phyloP scores from a whole-genome alignment of 1,140 invertebrate genomes.

The Zaprionus taronus region DNA sequence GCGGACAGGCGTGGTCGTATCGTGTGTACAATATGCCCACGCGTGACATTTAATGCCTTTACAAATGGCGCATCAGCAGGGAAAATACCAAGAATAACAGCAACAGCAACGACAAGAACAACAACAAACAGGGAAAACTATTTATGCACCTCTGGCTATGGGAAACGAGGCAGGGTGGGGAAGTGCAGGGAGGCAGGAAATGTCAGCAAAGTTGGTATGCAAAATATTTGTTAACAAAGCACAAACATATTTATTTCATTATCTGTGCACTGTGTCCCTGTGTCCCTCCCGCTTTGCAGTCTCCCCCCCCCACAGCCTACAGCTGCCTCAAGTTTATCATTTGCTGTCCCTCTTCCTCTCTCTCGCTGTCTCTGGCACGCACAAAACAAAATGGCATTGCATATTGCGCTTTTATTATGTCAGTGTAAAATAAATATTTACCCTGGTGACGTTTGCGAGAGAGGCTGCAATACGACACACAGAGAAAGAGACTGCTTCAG shows the following conservation, averaged over 20 bases:
- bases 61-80: conserved; percentile 8
- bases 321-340: neutral
- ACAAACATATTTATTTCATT: conserved; percentile 38
- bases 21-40: conserved; percentile 11
- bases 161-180: neutral
- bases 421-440: conserved; percentile 28
- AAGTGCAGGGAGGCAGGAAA: neutral
- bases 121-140: neutral
- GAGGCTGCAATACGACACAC: conserved; percentile 3
- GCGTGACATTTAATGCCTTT: conserved; percentile 28
- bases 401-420: conserved; percentile 37
- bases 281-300: neutral
- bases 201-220: conserved; percentile 19
- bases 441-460: conserved; percentile 8
- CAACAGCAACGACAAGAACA: neutral
- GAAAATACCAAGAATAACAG: conserved; percentile 18
- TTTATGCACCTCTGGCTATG: conserved; percentile 4
- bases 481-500: neutral
- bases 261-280: conserved; percentile 7
- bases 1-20: neutral
- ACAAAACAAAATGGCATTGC: conserved; percentile 18
- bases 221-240: conserved; percentile 35
- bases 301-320: neutral
- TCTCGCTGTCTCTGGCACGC: neutral
- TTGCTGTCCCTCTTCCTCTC: neutral